These are phyloP conservation scores for Morus bassanus DNA, from an alignment of 2,797 vertebrate genomes.

Conservation along the genomic window DNA sequence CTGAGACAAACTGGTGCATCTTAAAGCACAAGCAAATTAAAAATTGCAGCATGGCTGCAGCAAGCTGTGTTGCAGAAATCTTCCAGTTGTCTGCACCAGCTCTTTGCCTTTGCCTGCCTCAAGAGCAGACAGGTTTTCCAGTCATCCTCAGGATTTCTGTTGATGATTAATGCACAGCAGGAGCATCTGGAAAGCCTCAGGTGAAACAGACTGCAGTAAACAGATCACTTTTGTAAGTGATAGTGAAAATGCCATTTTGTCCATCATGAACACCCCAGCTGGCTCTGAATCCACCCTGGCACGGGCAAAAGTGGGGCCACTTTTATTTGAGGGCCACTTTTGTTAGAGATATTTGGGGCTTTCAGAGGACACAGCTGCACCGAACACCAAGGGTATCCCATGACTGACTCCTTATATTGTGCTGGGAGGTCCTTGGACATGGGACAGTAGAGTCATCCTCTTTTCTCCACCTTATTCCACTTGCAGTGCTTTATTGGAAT, in stretches of 20 bases:
- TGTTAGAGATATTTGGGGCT: neutral
- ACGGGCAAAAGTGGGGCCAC: neutral
- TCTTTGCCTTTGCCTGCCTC: neutral
- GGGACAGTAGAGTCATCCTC: neutral
- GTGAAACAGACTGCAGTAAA: neutral
- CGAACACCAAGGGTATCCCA: accelerated
- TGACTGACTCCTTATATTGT: neutral
- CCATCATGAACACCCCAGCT: neutral
- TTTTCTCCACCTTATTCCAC: neutral
- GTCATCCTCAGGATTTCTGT: neutral
- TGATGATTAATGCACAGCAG: constrained; percentile 8
- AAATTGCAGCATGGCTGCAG: neutral
- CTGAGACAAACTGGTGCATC: neutral
- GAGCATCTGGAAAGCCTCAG: constrained; percentile 12
- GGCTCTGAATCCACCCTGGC: neutral
- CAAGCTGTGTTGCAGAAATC: accelerated
- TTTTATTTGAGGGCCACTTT: neutral
- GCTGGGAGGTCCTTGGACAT: neutral
- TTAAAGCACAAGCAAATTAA: neutral
- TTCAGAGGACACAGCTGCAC: neutral
- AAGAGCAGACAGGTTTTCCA: neutral
- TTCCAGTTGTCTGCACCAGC: neutral
- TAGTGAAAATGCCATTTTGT: neutral
- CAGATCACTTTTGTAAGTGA: neutral
- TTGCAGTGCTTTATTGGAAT: neutral